phyloP scores from a whole-genome alignment of 2,797 vertebrate genomes.

The Rousettus madagascariensis region DNA sequence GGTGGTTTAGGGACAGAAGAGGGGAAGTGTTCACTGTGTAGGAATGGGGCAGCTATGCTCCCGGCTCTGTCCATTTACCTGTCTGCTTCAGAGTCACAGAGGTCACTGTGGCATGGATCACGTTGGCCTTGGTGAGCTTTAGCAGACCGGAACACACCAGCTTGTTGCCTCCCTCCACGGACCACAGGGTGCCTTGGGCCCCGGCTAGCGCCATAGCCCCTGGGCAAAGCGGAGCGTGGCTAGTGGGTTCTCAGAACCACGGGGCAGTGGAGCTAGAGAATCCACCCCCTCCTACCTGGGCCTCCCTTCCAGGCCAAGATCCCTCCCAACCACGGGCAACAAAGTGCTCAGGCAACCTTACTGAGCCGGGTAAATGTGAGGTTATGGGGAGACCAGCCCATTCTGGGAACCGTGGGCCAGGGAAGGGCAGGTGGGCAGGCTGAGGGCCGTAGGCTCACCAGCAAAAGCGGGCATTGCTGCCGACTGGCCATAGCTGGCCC shows the following conservation, averaged over 20 bases:
- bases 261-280: neutral
- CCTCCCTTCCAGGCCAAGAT: neutral
- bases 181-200: conserved; percentile 96
- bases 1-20: neutral
- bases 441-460: conserved; percentile 84
- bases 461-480: conserved; percentile 96
- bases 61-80: conserved; percentile 83
- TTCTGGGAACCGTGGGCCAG: too few species aligned
- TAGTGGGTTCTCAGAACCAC: neutral
- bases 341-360: rapidly evolving
- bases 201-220: conserved; percentile 96
- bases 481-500: conserved; percentile 96
- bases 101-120: conserved; percentile 91
- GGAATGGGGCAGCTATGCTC: neutral
- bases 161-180: conserved; percentile 98
- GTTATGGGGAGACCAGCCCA: neutral
- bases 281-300: rapidly evolving
- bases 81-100: conserved; percentile 88
- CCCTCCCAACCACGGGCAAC: neutral
- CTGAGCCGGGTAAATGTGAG: neutral
- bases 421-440: neutral
- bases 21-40: neutral
- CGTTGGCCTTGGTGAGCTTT: conserved; percentile 92
- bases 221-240: conserved; percentile 72
- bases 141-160: conserved; percentile 95